phyloP scores from a whole-genome alignment of 2,888 invertebrate species.

The Ophion costatus region DNA sequence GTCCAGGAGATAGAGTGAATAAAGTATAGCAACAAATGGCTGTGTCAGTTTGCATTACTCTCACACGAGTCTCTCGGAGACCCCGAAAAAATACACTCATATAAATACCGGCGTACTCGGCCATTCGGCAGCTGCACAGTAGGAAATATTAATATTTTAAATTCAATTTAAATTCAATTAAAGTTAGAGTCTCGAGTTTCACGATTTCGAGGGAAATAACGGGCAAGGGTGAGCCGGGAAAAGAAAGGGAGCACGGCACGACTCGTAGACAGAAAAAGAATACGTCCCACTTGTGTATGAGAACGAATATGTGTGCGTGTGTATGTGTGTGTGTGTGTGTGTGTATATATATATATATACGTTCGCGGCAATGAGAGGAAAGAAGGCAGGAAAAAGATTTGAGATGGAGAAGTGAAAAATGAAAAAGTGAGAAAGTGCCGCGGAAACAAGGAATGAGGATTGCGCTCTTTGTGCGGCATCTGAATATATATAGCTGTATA shows the following conservation, averaged over 20 bases:
- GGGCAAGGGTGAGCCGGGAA: constrained; percentile 28
- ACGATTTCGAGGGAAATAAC: constrained; percentile 58
- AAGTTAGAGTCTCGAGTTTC: constrained; percentile 72
- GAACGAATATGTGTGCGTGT: background rate
- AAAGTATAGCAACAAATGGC: constrained; percentile 48
- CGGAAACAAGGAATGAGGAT: constrained; percentile 4
- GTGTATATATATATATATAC: too few relatives aligned
- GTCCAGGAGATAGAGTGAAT: constrained; percentile 48
- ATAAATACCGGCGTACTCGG: constrained; percentile 53
- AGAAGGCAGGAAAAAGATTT: constrained; percentile 21
- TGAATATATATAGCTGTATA: constrained; percentile 4
- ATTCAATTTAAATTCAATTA: constrained; percentile 81
- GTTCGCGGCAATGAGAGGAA: background rate
- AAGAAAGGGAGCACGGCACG: constrained; percentile 19
- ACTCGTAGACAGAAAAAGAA: constrained; percentile 32
- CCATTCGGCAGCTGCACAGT: constrained; percentile 57
- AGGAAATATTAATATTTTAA: constrained; percentile 79
- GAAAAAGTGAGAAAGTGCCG: constrained; percentile 28
- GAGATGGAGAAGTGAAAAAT: constrained; percentile 29
- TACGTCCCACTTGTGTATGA: constrained; percentile 5
- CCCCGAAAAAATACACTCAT: constrained; percentile 41
- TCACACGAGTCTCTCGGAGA: constrained; percentile 49
- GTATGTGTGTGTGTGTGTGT: background rate
- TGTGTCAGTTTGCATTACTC: constrained; percentile 51
- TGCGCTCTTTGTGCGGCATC: background rate